phyloP scores from a whole-genome alignment of 1,140 invertebrate species.

The Lamellibrachia luymesi region DNA sequence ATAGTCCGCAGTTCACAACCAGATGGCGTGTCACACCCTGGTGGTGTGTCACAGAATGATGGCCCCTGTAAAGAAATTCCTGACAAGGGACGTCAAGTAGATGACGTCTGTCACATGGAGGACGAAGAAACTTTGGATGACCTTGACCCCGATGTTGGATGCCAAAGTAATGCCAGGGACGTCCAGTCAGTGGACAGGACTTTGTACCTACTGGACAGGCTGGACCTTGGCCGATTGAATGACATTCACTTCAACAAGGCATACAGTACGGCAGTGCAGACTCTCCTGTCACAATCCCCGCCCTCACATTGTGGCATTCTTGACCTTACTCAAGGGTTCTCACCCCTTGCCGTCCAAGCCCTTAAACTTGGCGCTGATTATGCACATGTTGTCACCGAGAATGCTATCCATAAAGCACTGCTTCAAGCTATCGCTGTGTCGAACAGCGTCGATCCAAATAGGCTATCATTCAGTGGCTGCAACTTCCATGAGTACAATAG shows the following conservation, averaged over 20 bases:
- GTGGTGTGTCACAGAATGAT: neutral
- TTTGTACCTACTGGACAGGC: neutral
- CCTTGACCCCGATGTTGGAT: neutral
- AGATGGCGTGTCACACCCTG: neutral
- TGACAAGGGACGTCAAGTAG: neutral
- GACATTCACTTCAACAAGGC: neutral
- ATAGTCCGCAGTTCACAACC: neutral
- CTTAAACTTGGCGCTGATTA: neutral
- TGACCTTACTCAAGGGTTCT: slow-evolving; percentile 7
- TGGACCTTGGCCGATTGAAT: slow-evolving; percentile 1
- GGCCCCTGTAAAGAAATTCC: neutral
- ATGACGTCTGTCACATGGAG: neutral
- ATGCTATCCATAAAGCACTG: slow-evolving; percentile 9
- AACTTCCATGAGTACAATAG: slow-evolving; percentile 26
- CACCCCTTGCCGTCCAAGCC: neutral
- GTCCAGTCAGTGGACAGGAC: neutral
- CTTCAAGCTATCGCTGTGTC: slow-evolving; percentile 29
- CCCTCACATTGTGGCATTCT: neutral
- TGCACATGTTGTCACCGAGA: slow-evolving; percentile 10
- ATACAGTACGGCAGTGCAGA: neutral
- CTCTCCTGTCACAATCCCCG: neutral
- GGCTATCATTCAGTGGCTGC: slow-evolving; percentile 27
- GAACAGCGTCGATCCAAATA: slow-evolving; percentile 30
- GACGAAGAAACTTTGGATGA: neutral
- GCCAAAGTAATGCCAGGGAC: neutral